These are phyloP conservation scores for Taurulus bubalis DNA, from an alignment of 2,113 vertebrate species.

Conservation along the genomic window DNA sequence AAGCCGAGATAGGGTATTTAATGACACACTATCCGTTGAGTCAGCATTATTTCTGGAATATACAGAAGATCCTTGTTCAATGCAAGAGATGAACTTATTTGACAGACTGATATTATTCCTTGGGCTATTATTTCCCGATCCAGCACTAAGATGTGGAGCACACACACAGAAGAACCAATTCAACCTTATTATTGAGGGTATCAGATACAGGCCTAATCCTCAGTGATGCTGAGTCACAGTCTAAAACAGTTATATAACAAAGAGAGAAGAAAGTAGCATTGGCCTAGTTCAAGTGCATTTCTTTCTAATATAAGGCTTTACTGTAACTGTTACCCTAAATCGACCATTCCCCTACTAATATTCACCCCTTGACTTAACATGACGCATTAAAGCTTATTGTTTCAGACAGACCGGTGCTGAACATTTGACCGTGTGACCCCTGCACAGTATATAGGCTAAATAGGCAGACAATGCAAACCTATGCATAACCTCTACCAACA, in stretches of 20 bases:
- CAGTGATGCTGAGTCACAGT: constrained; percentile 76
- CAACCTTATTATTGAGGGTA: constrained; percentile 42
- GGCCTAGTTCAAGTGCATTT: constrained; percentile 8
- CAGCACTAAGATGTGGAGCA: constrained; percentile 12
- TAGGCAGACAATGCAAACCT: not conserved
- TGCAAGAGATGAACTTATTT: not conserved
- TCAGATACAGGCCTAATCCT: constrained; percentile 60
- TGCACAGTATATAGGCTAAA: not conserved
- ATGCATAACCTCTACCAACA: not conserved
- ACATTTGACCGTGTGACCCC: constrained; percentile 18
- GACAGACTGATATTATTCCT: constrained; percentile 1
- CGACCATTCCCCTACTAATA: not conserved
- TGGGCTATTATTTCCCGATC: constrained; percentile 37
- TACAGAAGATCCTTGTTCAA: not conserved
- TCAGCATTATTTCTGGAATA: not conserved
- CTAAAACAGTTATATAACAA: constrained; percentile 64
- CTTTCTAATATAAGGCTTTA: constrained; percentile 18
- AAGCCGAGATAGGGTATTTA: not conserved
- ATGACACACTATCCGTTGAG: not conserved
- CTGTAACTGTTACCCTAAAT: constrained; percentile 22
- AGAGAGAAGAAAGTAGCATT: constrained; percentile 15
- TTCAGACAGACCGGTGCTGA: not conserved
- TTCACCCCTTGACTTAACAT: not conserved
- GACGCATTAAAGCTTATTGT: not conserved
- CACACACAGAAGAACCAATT: constrained; percentile 48